Evolutionary conservation across 2,113 vertebrate species (phyloP).

Genomic region (Ovibos moschatus): DNA sequence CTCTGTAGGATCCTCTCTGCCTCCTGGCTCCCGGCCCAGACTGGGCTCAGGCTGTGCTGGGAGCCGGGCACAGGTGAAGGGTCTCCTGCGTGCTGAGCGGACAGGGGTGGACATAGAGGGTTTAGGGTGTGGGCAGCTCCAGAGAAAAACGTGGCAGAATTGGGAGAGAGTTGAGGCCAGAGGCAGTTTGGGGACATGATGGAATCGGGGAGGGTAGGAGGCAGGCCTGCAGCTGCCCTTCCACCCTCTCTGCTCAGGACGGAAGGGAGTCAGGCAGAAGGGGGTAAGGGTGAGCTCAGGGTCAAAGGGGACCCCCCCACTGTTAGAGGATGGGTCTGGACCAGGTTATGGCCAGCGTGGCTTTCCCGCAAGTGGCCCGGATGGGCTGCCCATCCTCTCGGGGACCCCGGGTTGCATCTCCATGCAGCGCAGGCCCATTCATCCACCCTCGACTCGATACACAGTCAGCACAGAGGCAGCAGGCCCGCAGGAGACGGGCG

Average conservation of each 20-base stretch:
- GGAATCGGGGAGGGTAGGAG: not conserved
- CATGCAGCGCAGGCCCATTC: not conserved
- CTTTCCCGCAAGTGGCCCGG: not conserved
- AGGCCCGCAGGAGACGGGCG: not conserved
- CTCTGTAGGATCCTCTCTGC: not conserved
- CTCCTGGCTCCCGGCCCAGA: fast-evolving
- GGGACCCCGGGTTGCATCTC: not conserved
- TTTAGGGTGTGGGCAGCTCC: not conserved
- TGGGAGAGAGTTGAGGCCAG: not conserved
- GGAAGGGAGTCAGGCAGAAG: not conserved
- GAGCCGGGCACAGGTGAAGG: not conserved
- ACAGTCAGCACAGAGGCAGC: not conserved
- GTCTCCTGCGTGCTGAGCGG: not conserved
- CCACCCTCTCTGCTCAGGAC: not conserved
- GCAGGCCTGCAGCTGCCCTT: not conserved
- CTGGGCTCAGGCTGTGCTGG: not conserved
- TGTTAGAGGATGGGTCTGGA: not conserved
- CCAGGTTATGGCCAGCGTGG: not conserved
- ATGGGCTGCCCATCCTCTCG: not conserved
- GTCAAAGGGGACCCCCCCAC: not conserved
- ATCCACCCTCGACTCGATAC: not conserved
- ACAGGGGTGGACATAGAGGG: not conserved
- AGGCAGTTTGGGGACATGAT: no score
- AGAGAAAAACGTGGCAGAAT: not conserved
- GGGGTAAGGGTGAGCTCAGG: not conserved